Base-by-base conservation (phyloP, 2,888 invertebrate genomes). In the Polylopha cassiicola region DNA sequence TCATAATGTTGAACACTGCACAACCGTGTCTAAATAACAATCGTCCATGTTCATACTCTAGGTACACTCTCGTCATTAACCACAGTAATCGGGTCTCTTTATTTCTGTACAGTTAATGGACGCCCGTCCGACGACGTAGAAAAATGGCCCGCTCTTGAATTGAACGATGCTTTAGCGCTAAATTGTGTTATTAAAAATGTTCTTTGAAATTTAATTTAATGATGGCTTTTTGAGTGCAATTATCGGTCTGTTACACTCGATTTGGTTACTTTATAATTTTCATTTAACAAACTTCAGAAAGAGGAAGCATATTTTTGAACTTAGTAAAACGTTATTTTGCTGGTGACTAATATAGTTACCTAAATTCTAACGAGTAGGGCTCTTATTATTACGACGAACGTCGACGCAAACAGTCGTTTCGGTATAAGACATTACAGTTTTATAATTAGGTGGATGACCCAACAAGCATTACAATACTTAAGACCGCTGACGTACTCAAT, bases 111-210 rank as follows among this genome's bases (percentile, higher is more conserved):
- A 61, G 54, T 62, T 68, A 73, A 72, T 68, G 62, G 65, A 55
- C 44, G 57, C 29, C 22, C 44, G 57, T 30, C 22, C 44, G 47
- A 42, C 48, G 58, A 61, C 65, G 59, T 58, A 59, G 67, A 73
- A 71, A 77, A 75, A 77, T 76, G 62, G 61, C 54, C 49, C 50
- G 41, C 47, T 50, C 44, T 58, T 51, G 55, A 67, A 65, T 63
- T 60, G 60, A 63, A 57, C 53, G 53, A 57, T 24, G 24, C 24
- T 46, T 48, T 56, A 54, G 56, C 55, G 51, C 16, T 7, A 61
- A 68, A 71, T 70, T 51, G 63, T 58, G 72, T 74, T 73, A n/a
- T n/a, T n/a, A n/a, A 70, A 68, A 69, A 69, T 69, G 63, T 60
- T 63, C 66, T 64, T 64, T 62, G 59, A 65, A 71, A 61, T 61